phyloP scores from a whole-genome alignment of 2,797 vertebrate genomes.

The Oreortyx pictus region DNA sequence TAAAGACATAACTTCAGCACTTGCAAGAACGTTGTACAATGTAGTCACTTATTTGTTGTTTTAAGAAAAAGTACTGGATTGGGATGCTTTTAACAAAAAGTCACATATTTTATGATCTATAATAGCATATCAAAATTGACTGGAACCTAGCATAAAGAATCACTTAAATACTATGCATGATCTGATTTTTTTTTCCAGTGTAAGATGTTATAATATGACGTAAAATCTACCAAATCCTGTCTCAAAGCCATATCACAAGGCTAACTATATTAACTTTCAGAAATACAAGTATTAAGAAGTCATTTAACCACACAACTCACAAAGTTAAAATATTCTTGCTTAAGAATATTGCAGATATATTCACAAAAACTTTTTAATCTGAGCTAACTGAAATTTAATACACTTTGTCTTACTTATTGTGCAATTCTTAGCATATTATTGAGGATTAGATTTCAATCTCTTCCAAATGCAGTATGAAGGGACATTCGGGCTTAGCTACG shows the following conservation, averaged over 20 bases:
- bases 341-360: background rate
- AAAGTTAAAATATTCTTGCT: background rate
- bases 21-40: background rate
- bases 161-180: background rate
- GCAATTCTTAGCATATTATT: background rate
- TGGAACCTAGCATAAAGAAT: background rate
- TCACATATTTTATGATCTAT: background rate
- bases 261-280: background rate
- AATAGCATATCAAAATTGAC: background rate
- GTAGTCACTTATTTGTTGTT: background rate
- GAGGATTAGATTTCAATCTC: background rate
- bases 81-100: background rate
- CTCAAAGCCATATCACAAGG: background rate
- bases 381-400: background rate
- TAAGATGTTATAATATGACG: background rate
- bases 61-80: background rate
- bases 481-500: background rate
- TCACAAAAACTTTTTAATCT: background rate
- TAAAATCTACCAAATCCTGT: background rate
- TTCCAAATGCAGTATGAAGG: background rate
- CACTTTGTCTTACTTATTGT: background rate
- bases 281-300: background rate
- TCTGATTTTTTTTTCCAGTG: background rate
- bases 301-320: background rate
- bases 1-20: background rate